Evolutionary conservation across 92 coral and sea anemone species (phyloP).

Genomic region (Bergia sp.): DNA sequence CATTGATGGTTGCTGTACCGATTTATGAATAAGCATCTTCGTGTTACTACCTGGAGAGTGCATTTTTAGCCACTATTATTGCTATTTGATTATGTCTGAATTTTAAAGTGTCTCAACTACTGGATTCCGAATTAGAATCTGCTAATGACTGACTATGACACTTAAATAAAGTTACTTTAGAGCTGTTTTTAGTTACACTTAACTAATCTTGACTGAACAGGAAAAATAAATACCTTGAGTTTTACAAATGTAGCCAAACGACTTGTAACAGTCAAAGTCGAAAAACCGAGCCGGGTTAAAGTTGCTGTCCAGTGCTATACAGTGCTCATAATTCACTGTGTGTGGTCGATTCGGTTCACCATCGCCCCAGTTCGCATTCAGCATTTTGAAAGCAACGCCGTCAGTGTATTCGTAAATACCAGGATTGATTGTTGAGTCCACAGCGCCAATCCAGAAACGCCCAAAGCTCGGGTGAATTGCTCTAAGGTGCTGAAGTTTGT

Average conservation of each 20-base stretch:
- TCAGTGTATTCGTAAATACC: constrained; percentile 10
- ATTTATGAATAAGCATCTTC: no score
- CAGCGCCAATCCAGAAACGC: constrained; percentile 25
- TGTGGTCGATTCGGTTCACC: constrained; percentile 21
- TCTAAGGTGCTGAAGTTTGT: constrained; percentile 4
- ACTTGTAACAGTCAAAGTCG: constrained; percentile 19
- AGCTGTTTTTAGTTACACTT: no score
- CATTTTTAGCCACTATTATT: no score
- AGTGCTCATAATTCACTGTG: constrained; percentile 12
- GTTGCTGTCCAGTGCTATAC: constrained; percentile 12
- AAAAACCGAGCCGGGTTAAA: constrained; percentile 3
- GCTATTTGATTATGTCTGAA: no score
- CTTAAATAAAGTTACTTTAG: no score
- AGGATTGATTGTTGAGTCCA: neutral
- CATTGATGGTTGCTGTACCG: no score
- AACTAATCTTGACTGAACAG: no score
- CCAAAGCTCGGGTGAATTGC: neutral
- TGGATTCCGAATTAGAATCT: no score
- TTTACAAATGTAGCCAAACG: constrained; percentile 34
- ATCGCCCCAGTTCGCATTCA: constrained; percentile 22
- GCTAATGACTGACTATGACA: no score
- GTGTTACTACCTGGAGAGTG: no score
- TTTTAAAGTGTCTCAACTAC: no score
- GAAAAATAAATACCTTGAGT: neutral
- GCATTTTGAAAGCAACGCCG: neutral